A percentile compares a stretch with the other conserved stretches of the same genome.
These are phyloP conservation scores for Heliconius charithonia DNA, from an alignment of 2,888 invertebrate species.

Conservation along the genomic window DNA sequence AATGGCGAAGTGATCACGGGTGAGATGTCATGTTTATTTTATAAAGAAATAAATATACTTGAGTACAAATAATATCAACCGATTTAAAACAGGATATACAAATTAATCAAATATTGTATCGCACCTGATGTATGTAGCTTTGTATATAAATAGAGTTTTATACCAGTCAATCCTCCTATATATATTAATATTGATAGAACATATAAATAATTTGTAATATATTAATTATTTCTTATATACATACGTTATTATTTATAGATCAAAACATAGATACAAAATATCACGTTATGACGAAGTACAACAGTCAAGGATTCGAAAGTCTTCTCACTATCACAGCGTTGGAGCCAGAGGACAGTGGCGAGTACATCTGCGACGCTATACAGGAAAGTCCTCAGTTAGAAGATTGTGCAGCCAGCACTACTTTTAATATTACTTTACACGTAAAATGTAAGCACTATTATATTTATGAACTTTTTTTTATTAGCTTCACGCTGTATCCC, in stretches of 20 bases:
- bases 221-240: no score
- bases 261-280: conserved; percentile 56
- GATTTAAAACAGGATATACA: no score
- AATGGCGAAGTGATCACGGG: conserved; percentile 61
- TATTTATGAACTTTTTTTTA: no score
- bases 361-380: conserved; percentile 62
- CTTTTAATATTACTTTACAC: conserved; percentile 63
- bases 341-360: conserved; percentile 62
- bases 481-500: no score
- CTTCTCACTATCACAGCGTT: conserved; percentile 66
- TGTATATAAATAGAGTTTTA: neutral
- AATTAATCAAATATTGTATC: no score
- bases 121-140: neutral
- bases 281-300: conserved; percentile 66
- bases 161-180: neutral
- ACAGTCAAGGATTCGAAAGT: conserved; percentile 68
- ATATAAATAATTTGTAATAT: neutral
- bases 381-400: conserved; percentile 58
- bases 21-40: conserved; percentile 44
- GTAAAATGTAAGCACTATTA: conserved; percentile 61
- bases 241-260: neutral
- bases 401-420: conserved; percentile 54
- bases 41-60: no score
- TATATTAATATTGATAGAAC: neutral
- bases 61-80: no score